These are phyloP conservation scores for Actenoides hombroni DNA, from an alignment of 2,113 vertebrate genomes.

Conservation along the genomic window DNA sequence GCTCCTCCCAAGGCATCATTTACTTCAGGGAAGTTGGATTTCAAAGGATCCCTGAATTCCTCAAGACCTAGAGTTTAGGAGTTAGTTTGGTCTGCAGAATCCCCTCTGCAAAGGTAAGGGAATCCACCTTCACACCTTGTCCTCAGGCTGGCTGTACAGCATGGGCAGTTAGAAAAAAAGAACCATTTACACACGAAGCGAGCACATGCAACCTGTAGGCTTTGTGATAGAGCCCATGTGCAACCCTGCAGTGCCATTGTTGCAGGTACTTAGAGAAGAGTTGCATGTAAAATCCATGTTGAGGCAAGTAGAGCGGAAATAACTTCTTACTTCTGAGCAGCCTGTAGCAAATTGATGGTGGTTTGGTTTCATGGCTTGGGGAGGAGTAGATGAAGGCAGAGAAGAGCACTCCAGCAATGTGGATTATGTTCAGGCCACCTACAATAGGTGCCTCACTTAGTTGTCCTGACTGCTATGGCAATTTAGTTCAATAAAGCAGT, in stretches of 20 bases:
- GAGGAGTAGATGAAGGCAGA: slow-evolving; percentile 21
- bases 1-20: neutral
- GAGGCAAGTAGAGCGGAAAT: neutral
- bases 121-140: neutral
- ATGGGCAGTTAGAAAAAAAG: neutral
- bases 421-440: slow-evolving; percentile 31
- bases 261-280: neutral
- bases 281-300: neutral
- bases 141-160: neutral
- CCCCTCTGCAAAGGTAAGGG: neutral
- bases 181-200: neutral
- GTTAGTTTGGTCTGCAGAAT: neutral
- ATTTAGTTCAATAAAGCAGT: neutral
- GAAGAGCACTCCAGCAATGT: neutral
- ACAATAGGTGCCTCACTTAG: neutral
- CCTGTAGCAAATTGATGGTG: neutral
- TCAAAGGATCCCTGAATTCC: neutral
- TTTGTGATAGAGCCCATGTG: accelerated
- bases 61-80: neutral
- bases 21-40: neutral
- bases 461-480: neutral
- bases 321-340: neutral
- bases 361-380: slow-evolving; percentile 35
- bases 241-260: neutral
- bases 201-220: neutral